Conservation (phyloP, 2,888 invertebrate species). For the Phlogophora meticulosa region DNA sequence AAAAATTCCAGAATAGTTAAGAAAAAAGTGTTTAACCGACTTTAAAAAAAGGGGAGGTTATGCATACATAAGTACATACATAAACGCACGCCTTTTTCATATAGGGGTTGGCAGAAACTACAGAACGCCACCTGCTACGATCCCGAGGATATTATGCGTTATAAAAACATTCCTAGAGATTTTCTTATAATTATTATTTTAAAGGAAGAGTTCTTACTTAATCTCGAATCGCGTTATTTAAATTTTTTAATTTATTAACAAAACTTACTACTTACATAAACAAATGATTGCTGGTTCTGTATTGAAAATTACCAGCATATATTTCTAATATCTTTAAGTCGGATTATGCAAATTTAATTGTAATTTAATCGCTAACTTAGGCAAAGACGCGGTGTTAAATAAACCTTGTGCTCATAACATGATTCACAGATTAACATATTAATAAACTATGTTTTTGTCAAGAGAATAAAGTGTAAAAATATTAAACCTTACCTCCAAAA, state of each 20-base stretch:
- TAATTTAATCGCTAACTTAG: conserved; percentile 48
- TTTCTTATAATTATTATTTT: too few species aligned
- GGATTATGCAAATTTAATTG: conserved; percentile 59
- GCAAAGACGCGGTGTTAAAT: conserved; percentile 30
- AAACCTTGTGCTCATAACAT: conserved; percentile 52
- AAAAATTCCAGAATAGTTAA: neutral
- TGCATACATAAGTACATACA: too few species aligned
- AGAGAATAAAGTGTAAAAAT: too few species aligned
- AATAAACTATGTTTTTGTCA: conserved; percentile 40
- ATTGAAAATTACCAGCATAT: conserved; percentile 29
- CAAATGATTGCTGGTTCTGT: conserved; percentile 9
- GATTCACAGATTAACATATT: conserved; percentile 49
- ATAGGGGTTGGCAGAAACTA: too few species aligned
- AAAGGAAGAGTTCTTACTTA: neutral
- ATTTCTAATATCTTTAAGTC: conserved; percentile 38
- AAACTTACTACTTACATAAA: conserved; percentile 11
- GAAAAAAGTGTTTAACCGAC: too few species aligned
- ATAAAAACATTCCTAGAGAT: too few species aligned
- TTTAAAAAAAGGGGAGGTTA: neutral
- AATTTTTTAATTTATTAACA: conserved; percentile 14
- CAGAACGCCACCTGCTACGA: too few species aligned
- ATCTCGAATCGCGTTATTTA: neutral
- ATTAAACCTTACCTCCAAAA: too few species aligned
- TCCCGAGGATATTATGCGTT: too few species aligned
- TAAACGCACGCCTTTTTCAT: too few species aligned